Conservation (phyloP, 2,797 vertebrate genomes). For the Melanotaenia trifasciata region DNA sequence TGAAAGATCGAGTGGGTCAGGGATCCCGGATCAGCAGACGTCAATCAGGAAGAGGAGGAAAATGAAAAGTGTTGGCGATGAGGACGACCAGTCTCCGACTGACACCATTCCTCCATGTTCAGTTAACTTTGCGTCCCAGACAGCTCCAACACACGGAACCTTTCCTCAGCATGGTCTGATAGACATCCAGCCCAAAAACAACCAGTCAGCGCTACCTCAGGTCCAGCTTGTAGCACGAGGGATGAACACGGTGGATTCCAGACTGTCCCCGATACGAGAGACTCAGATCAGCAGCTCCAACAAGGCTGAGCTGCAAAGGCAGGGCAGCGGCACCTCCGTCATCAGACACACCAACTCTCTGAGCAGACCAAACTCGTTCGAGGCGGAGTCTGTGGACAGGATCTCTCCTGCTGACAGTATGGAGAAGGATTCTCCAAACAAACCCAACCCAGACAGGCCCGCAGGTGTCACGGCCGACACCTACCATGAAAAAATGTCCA, state of each 20-base stretch:
- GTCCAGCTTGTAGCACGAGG: constrained; percentile 87
- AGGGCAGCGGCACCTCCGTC: constrained; percentile 95
- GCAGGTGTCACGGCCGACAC: constrained; percentile 63
- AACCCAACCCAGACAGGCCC: constrained; percentile 77
- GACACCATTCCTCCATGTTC: constrained; percentile 83
- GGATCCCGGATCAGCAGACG: constrained; percentile 89
- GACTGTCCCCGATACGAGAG: constrained; percentile 84
- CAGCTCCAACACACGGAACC: constrained; percentile 63
- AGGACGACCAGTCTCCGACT: constrained; percentile 92
- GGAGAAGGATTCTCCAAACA: constrained; percentile 84
- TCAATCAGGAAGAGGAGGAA: constrained; percentile 96
- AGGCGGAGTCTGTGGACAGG: constrained; percentile 91
- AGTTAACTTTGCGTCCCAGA: constrained; percentile 83
- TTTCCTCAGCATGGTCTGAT: constrained; percentile 77
- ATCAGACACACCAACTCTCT: constrained; percentile 98
- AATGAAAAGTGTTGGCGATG: constrained; percentile 98
- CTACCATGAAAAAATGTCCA: constrained; percentile 75
- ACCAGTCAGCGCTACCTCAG: constrained; percentile 85
- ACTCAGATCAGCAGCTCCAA: constrained; percentile 78
- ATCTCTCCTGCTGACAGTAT: constrained; percentile 84
- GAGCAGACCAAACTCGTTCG: constrained; percentile 92
- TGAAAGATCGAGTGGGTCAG: constrained; percentile 82
- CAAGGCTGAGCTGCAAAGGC: constrained; percentile 90
- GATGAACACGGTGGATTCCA: constrained; percentile 82
- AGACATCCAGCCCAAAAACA: constrained; percentile 81